Evolutionary conservation across 2,797 vertebrate genomes (phyloP), one percentile per base, ranked within the genome.

Genomic region (Geotrypetes seraphini): DNA sequence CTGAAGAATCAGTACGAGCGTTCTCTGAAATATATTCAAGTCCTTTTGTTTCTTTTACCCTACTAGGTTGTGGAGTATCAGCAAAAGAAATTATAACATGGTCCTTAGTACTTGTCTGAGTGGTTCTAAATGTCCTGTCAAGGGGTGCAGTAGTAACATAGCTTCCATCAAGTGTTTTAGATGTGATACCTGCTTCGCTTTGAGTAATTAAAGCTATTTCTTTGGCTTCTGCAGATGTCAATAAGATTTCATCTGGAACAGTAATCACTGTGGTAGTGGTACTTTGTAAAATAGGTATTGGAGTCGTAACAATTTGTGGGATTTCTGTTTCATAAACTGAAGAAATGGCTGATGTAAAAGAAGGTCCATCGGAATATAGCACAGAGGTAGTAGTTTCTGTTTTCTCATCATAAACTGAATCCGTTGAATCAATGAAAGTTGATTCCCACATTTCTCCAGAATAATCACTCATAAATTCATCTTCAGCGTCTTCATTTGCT

Each of bases 401-500:
- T 23, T 47, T 55, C 42, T 81, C 77, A 9, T 73, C 66, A 11
- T 71, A 76, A 19, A 67, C 53, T 37, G 81, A 60, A 43, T 76
- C 71, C 33, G 64, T 52, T 5, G 69, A 69, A 32, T 84, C 78
- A 28, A 79, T 76, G 25, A 76, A 66, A 61, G 78, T 68, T 28
- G 69, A 77, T 48, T 92, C 88, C 35, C 91, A 79, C 63, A 81
- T 77, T 60, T 83, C 81, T 58, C 60, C 67, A 25, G 65, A 65
- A 75, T 81, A 86, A 72, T 89, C 66, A 73, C 84, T 78, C 45
- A 74, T 38, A 28, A 74, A 73, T 54, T 95, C 92, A 57, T 96
- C 90, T 60, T 97, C 94, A 44, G 87, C 87, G 50, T 92, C 93
- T 66, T 98, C 96, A n/a, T n/a, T n/a, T 43, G 84, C 68, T 60